A percentile compares a stretch with the other conserved stretches of the same genome.
phyloP scores from a whole-genome alignment of 2,113 vertebrate genomes.

The Bostrychus sinensis region DNA sequence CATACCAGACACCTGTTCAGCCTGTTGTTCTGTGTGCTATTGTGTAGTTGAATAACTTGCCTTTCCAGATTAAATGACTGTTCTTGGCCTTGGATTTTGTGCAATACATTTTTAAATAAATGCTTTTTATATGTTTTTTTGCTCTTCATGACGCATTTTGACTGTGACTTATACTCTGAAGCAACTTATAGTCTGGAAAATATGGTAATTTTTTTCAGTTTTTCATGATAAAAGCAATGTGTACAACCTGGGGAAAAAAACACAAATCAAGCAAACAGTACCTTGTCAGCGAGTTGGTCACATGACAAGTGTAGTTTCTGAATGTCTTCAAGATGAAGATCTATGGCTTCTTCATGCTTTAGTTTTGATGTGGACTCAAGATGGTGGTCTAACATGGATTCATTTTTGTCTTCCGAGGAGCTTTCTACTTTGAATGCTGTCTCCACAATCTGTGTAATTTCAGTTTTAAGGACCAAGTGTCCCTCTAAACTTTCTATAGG shows the following conservation, averaged over 20 bases:
- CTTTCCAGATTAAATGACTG: too few species aligned
- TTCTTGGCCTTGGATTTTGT: too few species aligned
- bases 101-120: too few species aligned
- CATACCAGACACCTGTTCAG: too few species aligned
- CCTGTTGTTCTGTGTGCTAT: too few species aligned
- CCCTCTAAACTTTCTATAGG: background rate
- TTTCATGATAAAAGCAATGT: background rate
- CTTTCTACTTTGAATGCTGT: background rate
- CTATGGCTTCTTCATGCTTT: slow-evolving; percentile 7
- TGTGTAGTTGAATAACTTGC: too few species aligned
- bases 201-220: too few species aligned
- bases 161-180: too few species aligned
- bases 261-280: slow-evolving; percentile 43
- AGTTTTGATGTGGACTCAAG: background rate
- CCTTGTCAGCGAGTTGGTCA: slow-evolving; percentile 82
- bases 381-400: slow-evolving; percentile 9
- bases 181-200: too few species aligned
- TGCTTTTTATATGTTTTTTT: too few species aligned
- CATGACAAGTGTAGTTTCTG: slow-evolving; percentile 72
- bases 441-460: background rate
- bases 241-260: background rate
- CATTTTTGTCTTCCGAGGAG: background rate
- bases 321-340: slow-evolving; percentile 59
- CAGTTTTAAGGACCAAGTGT: background rate
- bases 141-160: too few species aligned